These are phyloP conservation scores for Microctonus brassicae DNA, from an alignment of 2,888 invertebrate genomes.

Conservation along the genomic window DNA sequence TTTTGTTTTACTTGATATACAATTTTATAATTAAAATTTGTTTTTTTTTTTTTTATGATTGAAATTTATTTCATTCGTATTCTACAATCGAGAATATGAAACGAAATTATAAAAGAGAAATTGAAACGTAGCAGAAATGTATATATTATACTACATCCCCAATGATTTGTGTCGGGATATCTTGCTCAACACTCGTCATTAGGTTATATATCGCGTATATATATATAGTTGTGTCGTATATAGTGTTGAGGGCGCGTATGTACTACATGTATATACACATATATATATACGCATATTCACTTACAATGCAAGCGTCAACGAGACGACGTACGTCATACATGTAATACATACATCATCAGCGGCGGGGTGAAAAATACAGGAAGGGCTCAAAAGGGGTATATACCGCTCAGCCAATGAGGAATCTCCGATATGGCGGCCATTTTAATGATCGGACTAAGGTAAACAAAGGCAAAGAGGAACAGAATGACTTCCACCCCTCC, in stretches of 20 bases:
- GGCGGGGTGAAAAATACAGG: slow-evolving; percentile 28
- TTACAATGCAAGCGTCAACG: slow-evolving; percentile 27
- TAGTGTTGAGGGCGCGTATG: slow-evolving; percentile 44
- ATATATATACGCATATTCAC: slow-evolving; percentile 33
- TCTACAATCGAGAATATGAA: too few species aligned
- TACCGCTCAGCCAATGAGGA: slow-evolving; percentile 63
- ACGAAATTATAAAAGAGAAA: too few species aligned
- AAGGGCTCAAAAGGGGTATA: slow-evolving; percentile 13
- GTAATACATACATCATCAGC: slow-evolving; percentile 9
- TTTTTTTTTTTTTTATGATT: too few species aligned
- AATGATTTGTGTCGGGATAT: slow-evolving; percentile 6
- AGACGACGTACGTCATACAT: neutral
- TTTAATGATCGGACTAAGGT: slow-evolving; percentile 69
- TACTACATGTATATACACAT: too few species aligned
- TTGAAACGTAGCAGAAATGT: neutral
- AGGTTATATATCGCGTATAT: slow-evolving; percentile 4
- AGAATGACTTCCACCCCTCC: slow-evolving; percentile 64
- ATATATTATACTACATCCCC: slow-evolving; percentile 4
- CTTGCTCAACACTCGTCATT: neutral
- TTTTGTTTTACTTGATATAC: neutral
- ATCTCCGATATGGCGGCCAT: slow-evolving; percentile 67
- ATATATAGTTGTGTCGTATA: slow-evolving; percentile 5
- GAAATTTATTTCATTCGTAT: too few species aligned
- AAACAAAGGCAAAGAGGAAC: slow-evolving; percentile 65
- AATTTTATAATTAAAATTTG: too few species aligned